Conservation (phyloP, 1,140 invertebrate species). For the Cheumatopsyche charites region DNA sequence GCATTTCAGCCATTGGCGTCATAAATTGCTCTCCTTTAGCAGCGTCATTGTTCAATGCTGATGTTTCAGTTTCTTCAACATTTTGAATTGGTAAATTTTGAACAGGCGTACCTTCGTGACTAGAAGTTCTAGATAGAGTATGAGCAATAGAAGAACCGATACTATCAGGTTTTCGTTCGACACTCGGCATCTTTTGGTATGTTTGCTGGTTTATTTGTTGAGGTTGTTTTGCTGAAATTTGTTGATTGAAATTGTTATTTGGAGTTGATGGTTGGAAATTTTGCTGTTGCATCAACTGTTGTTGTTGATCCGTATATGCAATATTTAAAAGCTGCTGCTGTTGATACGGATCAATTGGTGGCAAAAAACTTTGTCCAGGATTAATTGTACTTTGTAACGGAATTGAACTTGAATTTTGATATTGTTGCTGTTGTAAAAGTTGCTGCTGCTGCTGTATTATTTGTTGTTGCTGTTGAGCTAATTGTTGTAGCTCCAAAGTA, state of each 20-base stretch:
- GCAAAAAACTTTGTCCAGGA: slow-evolving; percentile 34
- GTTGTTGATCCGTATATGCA: slow-evolving; percentile 50
- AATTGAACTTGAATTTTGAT: slow-evolving; percentile 54
- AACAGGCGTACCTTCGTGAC: slow-evolving; percentile 61
- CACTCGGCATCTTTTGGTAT: slow-evolving; percentile 49
- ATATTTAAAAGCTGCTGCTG: slow-evolving; percentile 43
- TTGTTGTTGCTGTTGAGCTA: slow-evolving; percentile 47
- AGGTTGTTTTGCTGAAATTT: slow-evolving; percentile 30
- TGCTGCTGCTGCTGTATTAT: slow-evolving; percentile 60
- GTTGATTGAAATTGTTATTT: not conserved
- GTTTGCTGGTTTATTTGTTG: slow-evolving; percentile 54
- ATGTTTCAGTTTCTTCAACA: slow-evolving; percentile 53
- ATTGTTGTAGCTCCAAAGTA: slow-evolving; percentile 48
- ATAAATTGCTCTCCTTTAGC: slow-evolving; percentile 46
- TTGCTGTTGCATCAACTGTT: slow-evolving; percentile 51
- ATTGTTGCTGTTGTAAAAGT: slow-evolving; percentile 61
- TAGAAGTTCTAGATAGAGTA: slow-evolving; percentile 51
- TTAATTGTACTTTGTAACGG: slow-evolving; percentile 41
- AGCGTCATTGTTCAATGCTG: slow-evolving; percentile 52
- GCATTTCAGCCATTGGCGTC: slow-evolving; percentile 45
- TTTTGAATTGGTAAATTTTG: slow-evolving; percentile 54
- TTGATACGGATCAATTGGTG: slow-evolving; percentile 43
- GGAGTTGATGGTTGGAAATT: slow-evolving; percentile 20
- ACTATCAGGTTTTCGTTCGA: slow-evolving; percentile 36
- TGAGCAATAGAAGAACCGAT: slow-evolving; percentile 40